phyloP scores from a whole-genome alignment of 2,888 invertebrate species.

The Rotaria socialis region DNA sequence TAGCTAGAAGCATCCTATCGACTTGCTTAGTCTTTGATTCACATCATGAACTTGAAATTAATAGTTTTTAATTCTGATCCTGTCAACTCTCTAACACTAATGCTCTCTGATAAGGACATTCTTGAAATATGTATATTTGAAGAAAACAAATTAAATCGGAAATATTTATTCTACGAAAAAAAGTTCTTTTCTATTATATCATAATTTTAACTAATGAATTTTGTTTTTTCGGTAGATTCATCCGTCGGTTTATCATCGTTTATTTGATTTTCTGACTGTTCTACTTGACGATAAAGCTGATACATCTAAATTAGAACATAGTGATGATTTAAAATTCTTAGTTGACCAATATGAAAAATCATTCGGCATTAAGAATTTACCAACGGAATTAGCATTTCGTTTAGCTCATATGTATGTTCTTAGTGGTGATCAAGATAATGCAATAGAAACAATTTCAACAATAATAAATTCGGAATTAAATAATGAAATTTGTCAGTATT shows the following conservation, averaged over 20 bases:
- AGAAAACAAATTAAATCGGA: no score
- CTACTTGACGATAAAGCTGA: background rate
- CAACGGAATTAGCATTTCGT: background rate
- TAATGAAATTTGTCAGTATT: constrained; percentile 1
- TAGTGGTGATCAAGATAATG: background rate
- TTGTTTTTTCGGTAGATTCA: background rate
- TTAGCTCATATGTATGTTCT: background rate
- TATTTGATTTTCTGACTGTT: background rate
- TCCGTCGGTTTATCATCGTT: background rate
- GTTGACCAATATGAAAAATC: background rate
- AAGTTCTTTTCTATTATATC: no score
- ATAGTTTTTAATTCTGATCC: no score
- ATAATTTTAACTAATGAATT: background rate
- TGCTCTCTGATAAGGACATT: no score
- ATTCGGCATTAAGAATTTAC: background rate
- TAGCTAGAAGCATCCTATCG: no score
- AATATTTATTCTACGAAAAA: no score
- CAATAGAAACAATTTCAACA: background rate
- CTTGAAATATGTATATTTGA: no score
- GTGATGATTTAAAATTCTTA: background rate
- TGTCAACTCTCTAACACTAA: no score
- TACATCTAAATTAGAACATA: background rate
- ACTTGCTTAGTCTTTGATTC: no score
- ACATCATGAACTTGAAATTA: no score
- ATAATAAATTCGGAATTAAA: background rate